Conservation (phyloP, 2,888 invertebrate genomes). For the Tillus elongatus region DNA sequence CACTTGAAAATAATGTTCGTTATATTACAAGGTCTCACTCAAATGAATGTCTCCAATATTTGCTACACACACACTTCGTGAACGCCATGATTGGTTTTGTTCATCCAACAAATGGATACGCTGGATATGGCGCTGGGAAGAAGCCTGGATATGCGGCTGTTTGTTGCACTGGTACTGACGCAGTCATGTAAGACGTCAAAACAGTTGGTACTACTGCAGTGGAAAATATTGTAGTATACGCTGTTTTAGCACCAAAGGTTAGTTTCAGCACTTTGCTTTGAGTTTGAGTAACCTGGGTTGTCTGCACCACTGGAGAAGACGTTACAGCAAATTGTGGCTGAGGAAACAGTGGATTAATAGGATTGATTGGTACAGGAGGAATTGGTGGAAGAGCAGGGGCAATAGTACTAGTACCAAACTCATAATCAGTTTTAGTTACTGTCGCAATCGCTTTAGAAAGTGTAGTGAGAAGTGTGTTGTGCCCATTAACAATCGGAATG, state of each 20-base stretch:
- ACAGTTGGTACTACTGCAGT: conserved; percentile 75
- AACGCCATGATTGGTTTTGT: too few species aligned
- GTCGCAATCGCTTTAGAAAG: conserved; percentile 69
- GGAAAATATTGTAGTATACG: conserved; percentile 76
- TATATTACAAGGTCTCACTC: too few species aligned
- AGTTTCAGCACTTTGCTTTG: conserved; percentile 75
- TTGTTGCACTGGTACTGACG: conserved; percentile 65
- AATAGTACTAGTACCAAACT: conserved; percentile 65
- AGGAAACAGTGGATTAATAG: conserved; percentile 45
- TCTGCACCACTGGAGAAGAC: conserved; percentile 71
- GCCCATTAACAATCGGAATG: conserved; percentile 67
- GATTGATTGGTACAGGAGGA: conserved; percentile 34
- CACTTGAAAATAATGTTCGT: too few species aligned
- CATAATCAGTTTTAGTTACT: conserved; percentile 69
- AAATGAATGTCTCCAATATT: too few species aligned
- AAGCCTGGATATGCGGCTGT: conserved; percentile 63
- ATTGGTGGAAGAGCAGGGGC: conserved; percentile 44
- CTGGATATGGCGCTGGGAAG: conserved; percentile 66
- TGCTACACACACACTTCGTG: too few species aligned
- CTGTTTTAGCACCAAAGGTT: conserved; percentile 85
- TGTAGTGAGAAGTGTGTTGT: conserved; percentile 66
- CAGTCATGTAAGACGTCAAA: conserved; percentile 75
- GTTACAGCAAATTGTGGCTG: conserved; percentile 65
- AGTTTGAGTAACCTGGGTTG: conserved; percentile 68
- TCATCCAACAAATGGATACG: conserved; percentile 69